phyloP scores from a whole-genome alignment of 2,797 vertebrate genomes.

The Acanthurus lineatus region DNA sequence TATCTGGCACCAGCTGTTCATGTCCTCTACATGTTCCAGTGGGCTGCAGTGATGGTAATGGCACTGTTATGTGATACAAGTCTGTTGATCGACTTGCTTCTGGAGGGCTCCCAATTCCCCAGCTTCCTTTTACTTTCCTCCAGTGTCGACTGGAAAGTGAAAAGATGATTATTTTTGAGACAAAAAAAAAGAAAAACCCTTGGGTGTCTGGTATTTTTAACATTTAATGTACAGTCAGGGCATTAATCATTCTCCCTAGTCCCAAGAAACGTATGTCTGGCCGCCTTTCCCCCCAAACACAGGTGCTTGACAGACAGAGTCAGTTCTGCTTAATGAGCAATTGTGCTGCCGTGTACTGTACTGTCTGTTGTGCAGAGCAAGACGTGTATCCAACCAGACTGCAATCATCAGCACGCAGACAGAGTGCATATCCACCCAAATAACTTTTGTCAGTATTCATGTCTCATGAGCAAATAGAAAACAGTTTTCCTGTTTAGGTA shows the following conservation, averaged over 20 bases:
- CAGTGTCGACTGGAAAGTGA: constrained; percentile 19
- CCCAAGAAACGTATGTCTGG: constrained; percentile 52
- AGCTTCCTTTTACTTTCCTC: constrained; percentile 3
- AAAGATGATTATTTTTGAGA: not conserved
- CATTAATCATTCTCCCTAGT: constrained; percentile 59
- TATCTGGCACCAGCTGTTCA: constrained; percentile 68
- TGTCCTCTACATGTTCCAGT: constrained; percentile 68
- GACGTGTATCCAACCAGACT: constrained; percentile 12
- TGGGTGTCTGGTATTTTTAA: constrained; percentile 48
- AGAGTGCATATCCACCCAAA: not conserved
- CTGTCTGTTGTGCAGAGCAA: constrained; percentile 31
- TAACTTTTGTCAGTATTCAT: constrained; percentile 17
- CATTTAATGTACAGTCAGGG: constrained; percentile 48
- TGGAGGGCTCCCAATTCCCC: constrained; percentile 60
- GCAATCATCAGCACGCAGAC: constrained; percentile 37
- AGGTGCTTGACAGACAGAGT: constrained; percentile 63
- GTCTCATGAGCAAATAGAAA: not conserved
- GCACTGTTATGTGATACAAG: constrained; percentile 55
- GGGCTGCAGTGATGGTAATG: constrained; percentile 57
- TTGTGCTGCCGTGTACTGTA: constrained; percentile 44
- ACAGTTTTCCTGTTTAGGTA: not conserved
- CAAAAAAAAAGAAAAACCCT: constrained; percentile 16
- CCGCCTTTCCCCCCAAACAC: constrained; percentile 39
- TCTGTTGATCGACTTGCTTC: constrained; percentile 54
- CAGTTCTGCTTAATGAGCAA: constrained; percentile 70